Evolutionary conservation across 2,888 invertebrate genomes (phyloP), one percentile per base, ranked within the genome.

Genomic region (Polydrusus pterygomalis): DNA sequence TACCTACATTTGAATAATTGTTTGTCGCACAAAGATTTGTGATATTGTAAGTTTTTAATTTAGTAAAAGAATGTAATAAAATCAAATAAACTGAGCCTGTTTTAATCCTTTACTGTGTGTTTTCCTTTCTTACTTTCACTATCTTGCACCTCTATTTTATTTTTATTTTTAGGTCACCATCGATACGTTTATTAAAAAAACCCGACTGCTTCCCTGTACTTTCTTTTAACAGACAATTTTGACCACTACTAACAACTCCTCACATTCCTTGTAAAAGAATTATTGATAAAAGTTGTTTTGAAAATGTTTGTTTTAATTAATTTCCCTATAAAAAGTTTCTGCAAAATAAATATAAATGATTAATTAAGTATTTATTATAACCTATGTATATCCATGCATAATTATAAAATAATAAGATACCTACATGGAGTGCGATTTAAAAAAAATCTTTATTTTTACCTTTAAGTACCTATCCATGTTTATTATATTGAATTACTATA

Each of bases 121-220:
- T 77, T 77, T 69, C 47, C 68, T 77, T 70, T 67, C 47, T 62
- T 65, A 43, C 64, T 71, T 72, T 18, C 56, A 49, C 68, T 74
- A 7, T 74, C 47, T 47, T 75, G 77, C 77, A 74, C 77, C 8
- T 74, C 60, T 70, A 49, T 75, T 81, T 85, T 75, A 81, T 85
- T 87, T 89, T 89, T 88, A 88, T 90, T 90, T 91, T 88, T 90
- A 91, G 91, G 91, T 88, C 91, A 91, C 89, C 90, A 90, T 87
- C 89, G 90, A 87, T 90, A 90, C 86, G 89, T 90, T 85, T 91
- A 90, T 89, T 91, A 90, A 74, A 89, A 25, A 89, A 80, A 73
- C 78, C 77, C 77, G 76, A 78, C 78, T 78, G 60, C 71, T 64
- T 60, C 69, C 72, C 63, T 74, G 38, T 70, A 58, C 70, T 74